phyloP scores from a whole-genome alignment of 1,140 invertebrate genomes.

The Drosophila sp. region DNA sequence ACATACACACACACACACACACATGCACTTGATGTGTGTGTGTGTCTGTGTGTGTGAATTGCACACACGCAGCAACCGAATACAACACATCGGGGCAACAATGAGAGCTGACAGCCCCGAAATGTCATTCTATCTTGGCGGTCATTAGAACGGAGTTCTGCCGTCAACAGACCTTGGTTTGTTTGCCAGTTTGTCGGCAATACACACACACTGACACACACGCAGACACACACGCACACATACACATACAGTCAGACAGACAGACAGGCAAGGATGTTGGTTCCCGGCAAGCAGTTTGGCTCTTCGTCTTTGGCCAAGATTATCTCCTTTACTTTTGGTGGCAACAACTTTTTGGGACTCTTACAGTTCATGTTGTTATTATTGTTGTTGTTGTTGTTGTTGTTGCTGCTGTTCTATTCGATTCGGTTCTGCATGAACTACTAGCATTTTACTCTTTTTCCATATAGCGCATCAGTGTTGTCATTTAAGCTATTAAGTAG shows the following conservation, averaged over 20 bases:
- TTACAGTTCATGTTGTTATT: slow-evolving; percentile 22
- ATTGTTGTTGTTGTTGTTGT: slow-evolving; percentile 43
- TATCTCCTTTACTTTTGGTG: slow-evolving; percentile 82
- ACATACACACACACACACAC: slow-evolving; percentile 45
- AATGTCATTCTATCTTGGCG: slow-evolving; percentile 83
- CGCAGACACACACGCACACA: slow-evolving; percentile 1
- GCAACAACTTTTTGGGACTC: slow-evolving; percentile 72
- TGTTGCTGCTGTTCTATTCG: slow-evolving; percentile 57
- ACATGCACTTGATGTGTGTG: slow-evolving; percentile 40
- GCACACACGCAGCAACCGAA: slow-evolving; percentile 40
- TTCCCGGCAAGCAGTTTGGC: slow-evolving; percentile 59
- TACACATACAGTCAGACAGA: neutral
- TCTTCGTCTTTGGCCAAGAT: slow-evolving; percentile 74
- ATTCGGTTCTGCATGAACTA: slow-evolving; percentile 80
- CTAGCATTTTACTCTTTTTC: slow-evolving; percentile 81
- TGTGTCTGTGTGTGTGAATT: slow-evolving; percentile 18
- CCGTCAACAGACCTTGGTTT: slow-evolving; percentile 42
- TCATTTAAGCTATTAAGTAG: too few species aligned
- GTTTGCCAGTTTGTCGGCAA: slow-evolving; percentile 13
- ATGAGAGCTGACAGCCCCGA: slow-evolving; percentile 80
- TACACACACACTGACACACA: slow-evolving; percentile 14
- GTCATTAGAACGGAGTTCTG: slow-evolving; percentile 79
- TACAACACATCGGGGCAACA: slow-evolving; percentile 68
- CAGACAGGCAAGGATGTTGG: slow-evolving; percentile 49
- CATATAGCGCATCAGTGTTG: neutral